phyloP scores from a whole-genome alignment of 2,888 invertebrate species.

The Mythimna loreyi region DNA sequence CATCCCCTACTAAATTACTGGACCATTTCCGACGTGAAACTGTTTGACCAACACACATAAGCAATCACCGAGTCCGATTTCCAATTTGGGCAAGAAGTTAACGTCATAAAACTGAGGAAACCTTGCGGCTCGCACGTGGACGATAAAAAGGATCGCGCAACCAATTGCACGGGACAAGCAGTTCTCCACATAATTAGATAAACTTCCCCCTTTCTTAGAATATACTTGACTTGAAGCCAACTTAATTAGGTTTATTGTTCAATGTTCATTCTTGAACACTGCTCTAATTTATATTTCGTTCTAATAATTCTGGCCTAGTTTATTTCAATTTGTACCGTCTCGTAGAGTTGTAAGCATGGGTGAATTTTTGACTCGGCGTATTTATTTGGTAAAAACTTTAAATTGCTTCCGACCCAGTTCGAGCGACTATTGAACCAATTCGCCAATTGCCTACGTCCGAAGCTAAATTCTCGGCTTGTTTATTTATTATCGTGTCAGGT shows the following conservation, averaged over 20 bases:
- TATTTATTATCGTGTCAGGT: constrained; percentile 71
- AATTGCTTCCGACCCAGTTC: constrained; percentile 89
- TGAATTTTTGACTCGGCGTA: constrained; percentile 84
- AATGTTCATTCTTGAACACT: constrained; percentile 60
- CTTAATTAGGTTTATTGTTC: constrained; percentile 63
- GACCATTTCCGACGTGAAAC: constrained; percentile 54
- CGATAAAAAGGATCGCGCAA: constrained; percentile 61
- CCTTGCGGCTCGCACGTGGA: constrained; percentile 54
- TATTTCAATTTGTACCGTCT: constrained; percentile 72
- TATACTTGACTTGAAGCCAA: constrained; percentile 62
- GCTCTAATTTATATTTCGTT: constrained; percentile 63
- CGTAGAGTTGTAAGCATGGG: constrained; percentile 74
- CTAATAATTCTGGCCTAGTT: constrained; percentile 64
- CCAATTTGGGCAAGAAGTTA: constrained; percentile 61
- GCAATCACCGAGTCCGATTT: constrained; percentile 61
- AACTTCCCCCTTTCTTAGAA: constrained; percentile 54
- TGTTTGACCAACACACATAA: constrained; percentile 59
- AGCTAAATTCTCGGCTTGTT: constrained; percentile 76
- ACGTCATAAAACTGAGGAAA: constrained; percentile 60
- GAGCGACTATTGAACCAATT: constrained; percentile 84
- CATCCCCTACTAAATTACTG: constrained; percentile 34
- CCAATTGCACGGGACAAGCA: constrained; percentile 58
- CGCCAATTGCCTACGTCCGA: constrained; percentile 80
- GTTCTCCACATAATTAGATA: constrained; percentile 64
- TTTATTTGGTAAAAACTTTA: constrained; percentile 89